Conservation (phyloP, 2,888 invertebrate species). For the Molanna angustata region DNA sequence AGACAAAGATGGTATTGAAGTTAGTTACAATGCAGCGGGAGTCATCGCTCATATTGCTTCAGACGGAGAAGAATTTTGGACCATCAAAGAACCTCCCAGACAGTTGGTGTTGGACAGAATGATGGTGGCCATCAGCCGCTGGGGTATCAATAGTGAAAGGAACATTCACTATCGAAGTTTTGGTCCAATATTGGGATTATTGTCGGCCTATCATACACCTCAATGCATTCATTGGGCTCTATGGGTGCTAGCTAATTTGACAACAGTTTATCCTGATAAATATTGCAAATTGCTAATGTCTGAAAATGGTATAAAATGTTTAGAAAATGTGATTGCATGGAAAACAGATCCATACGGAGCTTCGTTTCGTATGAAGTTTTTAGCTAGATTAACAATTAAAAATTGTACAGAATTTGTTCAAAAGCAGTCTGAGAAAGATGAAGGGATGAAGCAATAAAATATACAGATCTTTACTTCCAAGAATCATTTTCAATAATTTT, state of each 20-base stretch:
- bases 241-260: conserved; percentile 96
- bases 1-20: conserved; percentile 91
- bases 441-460: too few species aligned
- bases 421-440: too few species aligned
- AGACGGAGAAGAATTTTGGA: conserved; percentile 85
- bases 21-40: conserved; percentile 94
- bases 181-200: conserved; percentile 85
- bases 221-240: conserved; percentile 96
- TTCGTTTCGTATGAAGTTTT: neutral
- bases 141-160: conserved; percentile 83
- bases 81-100: conserved; percentile 66
- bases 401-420: too few species aligned
- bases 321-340: neutral
- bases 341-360: neutral
- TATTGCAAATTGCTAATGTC: conserved; percentile 3
- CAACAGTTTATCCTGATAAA: conserved; percentile 68
- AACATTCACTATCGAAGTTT: conserved; percentile 98
- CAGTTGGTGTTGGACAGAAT: conserved; percentile 71
- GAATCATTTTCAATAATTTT: too few species aligned
- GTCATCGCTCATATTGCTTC: conserved; percentile 94
- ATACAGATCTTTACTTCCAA: too few species aligned
- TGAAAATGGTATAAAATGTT: neutral
- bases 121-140: conserved; percentile 79
- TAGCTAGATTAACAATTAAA: conserved; percentile 6
- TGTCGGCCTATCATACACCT: conserved; percentile 80